phyloP scores from a whole-genome alignment of 2,888 invertebrate genomes.

The Parasteatoda lunata region DNA sequence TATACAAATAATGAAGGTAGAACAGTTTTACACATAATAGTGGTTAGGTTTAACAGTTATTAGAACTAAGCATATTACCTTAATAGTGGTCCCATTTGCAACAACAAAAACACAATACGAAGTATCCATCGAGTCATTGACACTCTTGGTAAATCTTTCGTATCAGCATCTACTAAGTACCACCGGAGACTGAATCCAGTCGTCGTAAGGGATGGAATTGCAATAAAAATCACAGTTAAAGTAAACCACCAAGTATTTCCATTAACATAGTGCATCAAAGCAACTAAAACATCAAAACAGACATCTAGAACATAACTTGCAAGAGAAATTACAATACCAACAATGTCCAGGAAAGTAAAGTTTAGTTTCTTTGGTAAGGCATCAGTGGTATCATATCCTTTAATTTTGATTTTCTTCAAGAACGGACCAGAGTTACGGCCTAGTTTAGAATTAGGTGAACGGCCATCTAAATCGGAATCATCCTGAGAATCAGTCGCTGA shows the following conservation, averaged over 20 bases:
- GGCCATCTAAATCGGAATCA: conserved; percentile 59
- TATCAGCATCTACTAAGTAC: conserved; percentile 73
- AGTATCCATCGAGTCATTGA: conserved; percentile 69
- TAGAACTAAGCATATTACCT: conserved; percentile 74
- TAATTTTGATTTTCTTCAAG: conserved; percentile 64
- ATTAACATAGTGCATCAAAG: conserved; percentile 69
- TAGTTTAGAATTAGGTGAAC: conserved; percentile 34
- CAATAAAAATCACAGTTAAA: conserved; percentile 82
- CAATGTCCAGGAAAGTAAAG: conserved; percentile 68
- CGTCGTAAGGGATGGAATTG: conserved; percentile 84
- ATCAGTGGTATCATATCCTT: conserved; percentile 66
- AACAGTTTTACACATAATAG: too few species aligned
- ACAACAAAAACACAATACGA: conserved; percentile 75
- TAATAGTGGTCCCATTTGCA: conserved; percentile 84
- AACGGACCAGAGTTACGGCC: conserved; percentile 31
- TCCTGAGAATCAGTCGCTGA: conserved; percentile 65
- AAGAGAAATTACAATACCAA: conserved; percentile 70
- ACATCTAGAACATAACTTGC: conserved; percentile 70
- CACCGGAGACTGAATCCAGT: conserved; percentile 84
- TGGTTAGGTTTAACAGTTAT: too few species aligned
- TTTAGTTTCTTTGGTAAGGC: conserved; percentile 63
- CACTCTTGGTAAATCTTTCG: conserved; percentile 59
- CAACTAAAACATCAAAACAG: conserved; percentile 70
- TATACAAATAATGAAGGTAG: too few species aligned
- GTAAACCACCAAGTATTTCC: conserved; percentile 79